Base-by-base conservation (phyloP, 1,140 invertebrate genomes). In the Drosophila repletoides region DNA sequence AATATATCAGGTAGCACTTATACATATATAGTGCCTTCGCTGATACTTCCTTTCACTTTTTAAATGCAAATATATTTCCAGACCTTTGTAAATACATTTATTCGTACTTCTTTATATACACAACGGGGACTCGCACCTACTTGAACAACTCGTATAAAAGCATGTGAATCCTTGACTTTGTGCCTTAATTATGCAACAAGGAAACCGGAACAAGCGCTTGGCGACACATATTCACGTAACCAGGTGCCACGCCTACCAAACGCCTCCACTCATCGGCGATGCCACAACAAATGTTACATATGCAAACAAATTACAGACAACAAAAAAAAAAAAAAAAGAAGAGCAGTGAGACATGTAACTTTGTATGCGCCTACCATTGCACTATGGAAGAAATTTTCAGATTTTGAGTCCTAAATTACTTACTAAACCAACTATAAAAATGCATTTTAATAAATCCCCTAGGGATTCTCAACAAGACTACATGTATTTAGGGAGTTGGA, bases 161-260 rank as follows among this genome's bases (percentile, higher is more conserved):
- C 63, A 55, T 59, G 65, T 55, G 48, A 71, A 80, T 71, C 76
- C 76, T 81, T 81, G 76, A 80, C 76, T 80, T 66, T 71, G 71
- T 33, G 45, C 65, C 71, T 80, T 79, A 80, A 79, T 77, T 77
- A 80, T 66, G 66, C 76, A 73, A 38, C 70, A 60, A 66, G 60
- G 71, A 71, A 70, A 76, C 69, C 76, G 76, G 66, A 71, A 61
- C 70, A 52, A 55, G 36, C 55, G 53, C 71, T 71, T 67, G 66
- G 65, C 53, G 38, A 55, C 55, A 56, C 53, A 51, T 22, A 24
- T 49, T 29, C 40, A 9, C 74, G 29, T 43, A 40, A 3, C 9
- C 64, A 43, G 33, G 28, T 28, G 21, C 22, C 34, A 41, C 36
- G 43, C 24, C 48, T 10, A 17, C 4, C 14, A 6, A 14, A 17